Evolutionary conservation across 2,797 vertebrate genomes (phyloP).

Genomic region (Acrossocheilus wenchowensis): DNA sequence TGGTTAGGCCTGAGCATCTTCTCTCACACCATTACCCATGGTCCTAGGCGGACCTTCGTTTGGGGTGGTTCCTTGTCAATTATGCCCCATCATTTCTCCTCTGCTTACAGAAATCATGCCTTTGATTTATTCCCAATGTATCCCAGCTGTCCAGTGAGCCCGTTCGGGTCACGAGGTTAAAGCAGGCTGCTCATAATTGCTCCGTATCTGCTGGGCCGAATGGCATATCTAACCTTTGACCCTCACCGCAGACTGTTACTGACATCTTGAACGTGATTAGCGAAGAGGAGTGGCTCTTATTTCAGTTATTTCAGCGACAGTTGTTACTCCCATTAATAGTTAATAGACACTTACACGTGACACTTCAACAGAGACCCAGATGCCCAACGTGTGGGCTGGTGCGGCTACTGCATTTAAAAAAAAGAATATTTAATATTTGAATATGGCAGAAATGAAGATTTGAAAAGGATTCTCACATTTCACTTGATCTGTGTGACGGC

Average conservation of each 20-base stretch:
- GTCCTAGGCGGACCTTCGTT: conserved; percentile 33
- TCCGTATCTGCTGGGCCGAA: conserved; percentile 46
- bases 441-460: background rate
- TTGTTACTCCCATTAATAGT: conserved; percentile 59
- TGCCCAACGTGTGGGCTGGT: background rate
- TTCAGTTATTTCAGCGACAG: conserved; percentile 56
- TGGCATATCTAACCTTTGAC: conserved; percentile 60
- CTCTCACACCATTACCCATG: conserved; percentile 28
- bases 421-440: background rate
- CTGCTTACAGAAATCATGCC: conserved; percentile 53
- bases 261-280: conserved; percentile 54
- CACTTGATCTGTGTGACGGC: background rate
- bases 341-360: conserved; percentile 52
- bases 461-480: background rate
- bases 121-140: conserved; percentile 56
- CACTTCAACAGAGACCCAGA: conserved; percentile 10
- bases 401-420: background rate
- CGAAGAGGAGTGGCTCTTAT: conserved; percentile 49
- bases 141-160: conserved; percentile 58
- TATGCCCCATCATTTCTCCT: conserved; percentile 54
- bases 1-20: conserved; percentile 29
- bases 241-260: conserved; percentile 38
- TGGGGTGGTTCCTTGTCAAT: conserved; percentile 55
- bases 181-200: conserved; percentile 60
- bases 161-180: conserved; percentile 59